Evolutionary conservation across 2,888 invertebrate species (phyloP), one percentile per base, ranked within the genome.

Genomic region (Epirrhoe alternata): DNA sequence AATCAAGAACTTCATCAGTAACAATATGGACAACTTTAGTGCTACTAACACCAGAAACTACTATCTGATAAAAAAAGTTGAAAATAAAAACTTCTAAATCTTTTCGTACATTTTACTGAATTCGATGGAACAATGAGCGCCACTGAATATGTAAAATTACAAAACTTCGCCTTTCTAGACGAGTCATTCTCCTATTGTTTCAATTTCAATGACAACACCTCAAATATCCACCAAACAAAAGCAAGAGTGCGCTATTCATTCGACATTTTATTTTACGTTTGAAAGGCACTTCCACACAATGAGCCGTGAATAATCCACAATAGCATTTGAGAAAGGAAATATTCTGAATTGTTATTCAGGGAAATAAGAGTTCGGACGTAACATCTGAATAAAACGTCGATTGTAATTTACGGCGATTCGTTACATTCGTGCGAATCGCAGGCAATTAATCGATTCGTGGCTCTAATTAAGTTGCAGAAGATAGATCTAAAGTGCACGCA

Each of bases 251-350:
- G 81, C 82, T 84, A 87, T 87, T 86, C 86, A 85, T 82, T 80
- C 77, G 73, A 81, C 82, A 85, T 84, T 85, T 85, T 86, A 87
- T 89, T 86, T 81, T 82, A 82, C 77, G 84, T 86, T 87, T 84
- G 81, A 87, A 85, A 89, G 85, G 79, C 77, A 82, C 84, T 82
- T 78, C 78, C 77, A 84, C 83, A 88, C 89, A 89, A 89, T 87
- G 89, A 86, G 79, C 86, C 85, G 86, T 88, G 87, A 86, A 89
- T 86, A 86, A 87, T 86, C 84, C 80, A 86, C 87, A 85, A 86
- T 86, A 82, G 84, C 78, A 77, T 83, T 82, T 82, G 83, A 83
- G 83, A 86, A 85, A 83, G 79, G 83, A 81, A 85, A 82, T 82
- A 83, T 85, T 85, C 80, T 75, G 80, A 83, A 80, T 77, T 74